Evolutionary conservation across 2,113 vertebrate species (phyloP), one percentile per base, ranked within the genome.

Genomic region (Neoarius graeffei): DNA sequence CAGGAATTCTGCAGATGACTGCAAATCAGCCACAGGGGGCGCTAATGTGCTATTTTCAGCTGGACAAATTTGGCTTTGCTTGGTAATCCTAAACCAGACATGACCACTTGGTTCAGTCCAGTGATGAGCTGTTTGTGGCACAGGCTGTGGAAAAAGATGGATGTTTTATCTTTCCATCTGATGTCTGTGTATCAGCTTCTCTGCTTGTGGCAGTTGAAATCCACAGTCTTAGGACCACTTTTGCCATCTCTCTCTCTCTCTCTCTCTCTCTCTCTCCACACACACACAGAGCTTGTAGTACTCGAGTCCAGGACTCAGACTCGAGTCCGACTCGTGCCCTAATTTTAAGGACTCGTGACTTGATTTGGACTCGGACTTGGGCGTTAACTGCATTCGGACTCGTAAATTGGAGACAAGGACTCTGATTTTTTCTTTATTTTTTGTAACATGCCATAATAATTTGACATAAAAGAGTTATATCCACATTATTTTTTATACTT

Each of bases 11-110:
- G 15, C 25, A 76, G 59, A 19, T 67, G 67, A 30, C 13, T 30
- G 4, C 27, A 30, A 69, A 67, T 67, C 74, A 56, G 74, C 74
- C 14, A 86, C 66, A n/a, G 77, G 62, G n/a, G 85, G 77, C 7
- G 76, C 50, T 57, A 86, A 23, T 5, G 19, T 67, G 9, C 60
- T 67, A 9, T 56, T 80, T 80, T 74, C 23, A 57, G 35, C 10
- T 13, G 0, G 20, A 25, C 20, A 50, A 48, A 23, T 52, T 25
- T 52, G 42, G 35, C 30, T 73, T 73, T 67, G 2, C 14, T 71
- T 71, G 69, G 35, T 9, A 20, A 74, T 48, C 48, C 0, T 52
- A 76, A 50, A 50, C 42, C 69, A 42, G 66, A 69, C 69, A 42
- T 15, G 17, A 73, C 69, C 30, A 15, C 27, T 19, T 48, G 35